phyloP scores from a whole-genome alignment of 2,888 invertebrate genomes.

The Blastobasis lacticolella region DNA sequence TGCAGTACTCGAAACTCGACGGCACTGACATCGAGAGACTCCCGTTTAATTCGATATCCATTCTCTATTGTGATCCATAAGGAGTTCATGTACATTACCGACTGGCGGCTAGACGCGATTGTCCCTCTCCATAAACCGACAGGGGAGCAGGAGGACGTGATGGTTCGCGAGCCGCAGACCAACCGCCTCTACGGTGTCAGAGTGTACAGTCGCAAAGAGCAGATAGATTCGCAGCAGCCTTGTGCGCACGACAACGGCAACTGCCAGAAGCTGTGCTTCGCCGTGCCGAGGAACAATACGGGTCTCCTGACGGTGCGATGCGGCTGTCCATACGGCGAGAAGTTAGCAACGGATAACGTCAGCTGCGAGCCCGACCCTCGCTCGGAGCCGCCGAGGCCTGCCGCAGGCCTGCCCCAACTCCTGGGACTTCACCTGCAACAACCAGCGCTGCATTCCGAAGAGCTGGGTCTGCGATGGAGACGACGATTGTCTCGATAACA shows the following conservation, averaged over 20 bases:
- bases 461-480: constrained; percentile 98
- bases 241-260: constrained; percentile 90
- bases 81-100: constrained; percentile 96
- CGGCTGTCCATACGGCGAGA: constrained; percentile 95
- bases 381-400: constrained; percentile 89
- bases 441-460: constrained; percentile 92
- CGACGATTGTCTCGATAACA: constrained; percentile 95
- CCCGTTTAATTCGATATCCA: constrained; percentile 89
- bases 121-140: constrained; percentile 91
- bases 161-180: constrained; percentile 91
- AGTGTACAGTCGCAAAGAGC: constrained; percentile 85
- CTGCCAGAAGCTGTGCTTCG: constrained; percentile 97
- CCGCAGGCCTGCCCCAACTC: constrained; percentile 91
- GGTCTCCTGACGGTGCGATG: constrained; percentile 79
- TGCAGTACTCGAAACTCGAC: constrained; percentile 93
- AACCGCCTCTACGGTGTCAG: constrained; percentile 94
- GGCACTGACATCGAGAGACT: constrained; percentile 93
- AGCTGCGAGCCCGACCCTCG: constrained; percentile 87
- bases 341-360: constrained; percentile 79
- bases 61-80: constrained; percentile 93
- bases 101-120: constrained; percentile 97
- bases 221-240: constrained; percentile 84
- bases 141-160: constrained; percentile 89
- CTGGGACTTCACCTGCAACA: constrained; percentile 95
- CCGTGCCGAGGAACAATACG: constrained; percentile 80